Evolutionary conservation across 2,888 invertebrate species (phyloP), one percentile per base, ranked within the genome.

Genomic region (Drosophila nigricruria): DNA sequence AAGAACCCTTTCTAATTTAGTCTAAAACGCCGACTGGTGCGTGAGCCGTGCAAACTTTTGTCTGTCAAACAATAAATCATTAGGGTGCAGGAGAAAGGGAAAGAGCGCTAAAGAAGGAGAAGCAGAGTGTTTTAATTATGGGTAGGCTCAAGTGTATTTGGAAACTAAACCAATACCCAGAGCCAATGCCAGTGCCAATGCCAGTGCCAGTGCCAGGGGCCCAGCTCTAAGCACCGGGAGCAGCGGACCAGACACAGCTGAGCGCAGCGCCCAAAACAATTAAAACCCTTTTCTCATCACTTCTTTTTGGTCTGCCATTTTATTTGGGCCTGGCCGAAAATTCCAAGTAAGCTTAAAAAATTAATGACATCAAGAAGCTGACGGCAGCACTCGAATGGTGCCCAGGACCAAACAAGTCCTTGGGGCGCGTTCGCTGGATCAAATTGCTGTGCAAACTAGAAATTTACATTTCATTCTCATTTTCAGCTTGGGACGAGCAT

Each of bases 281-380:
- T 91, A 90, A 91, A 84, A 76, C 82, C 82, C 77, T 78, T 80
- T 78, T 61, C 75, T 32, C 64, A 50, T 58, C 66, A 54, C 38
- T 84, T 74, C 88, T 85, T 84, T 86, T 85, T 88, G 91, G 89
- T 81, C 86, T 78, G 87, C 88, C 88, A 88, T 90, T 91, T 84
- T 67, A 79, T 88, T 78, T 70, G 79, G 66, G 65, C 67, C 36
- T 23, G 70, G 63, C 67, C 63, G 32, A 70, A 74, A 82, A 88
- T 85, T 88, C 79, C 79, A 89, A 90, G 81, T 81, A 82, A 85
- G 88, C 90, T 88, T 85, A 85, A 85, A 85, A 89, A 90, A 88
- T 88, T 88, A 91, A 91, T 91, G 89, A 81, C 82, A 90, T 89
- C 81, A 89, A 89, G 91, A 89, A 89, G 81, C 71, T 82, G 72